phyloP scores from a whole-genome alignment of 2,797 vertebrate species.

The Anguilla pacifica region DNA sequence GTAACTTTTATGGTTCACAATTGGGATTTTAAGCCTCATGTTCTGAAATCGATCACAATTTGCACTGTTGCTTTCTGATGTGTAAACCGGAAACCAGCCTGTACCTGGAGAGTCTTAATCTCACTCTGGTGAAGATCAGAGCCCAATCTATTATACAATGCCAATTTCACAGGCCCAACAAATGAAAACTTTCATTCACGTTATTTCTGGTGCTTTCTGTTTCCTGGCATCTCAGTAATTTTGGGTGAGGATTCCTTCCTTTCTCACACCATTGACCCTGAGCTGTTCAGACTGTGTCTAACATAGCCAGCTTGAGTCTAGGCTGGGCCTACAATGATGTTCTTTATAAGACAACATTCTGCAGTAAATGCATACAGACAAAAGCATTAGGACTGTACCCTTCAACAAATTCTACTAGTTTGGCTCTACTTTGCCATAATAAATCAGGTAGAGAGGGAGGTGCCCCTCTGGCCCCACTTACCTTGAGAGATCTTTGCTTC shows the following conservation, averaged over 20 bases:
- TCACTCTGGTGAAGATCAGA: too few relatives aligned
- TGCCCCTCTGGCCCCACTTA: constrained; percentile 48
- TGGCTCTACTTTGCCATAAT: too few relatives aligned
- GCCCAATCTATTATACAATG: background rate
- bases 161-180: background rate
- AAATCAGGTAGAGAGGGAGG: background rate
- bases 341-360: too few relatives aligned
- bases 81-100: background rate
- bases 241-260: background rate
- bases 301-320: too few relatives aligned
- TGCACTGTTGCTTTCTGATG: background rate
- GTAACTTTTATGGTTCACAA: background rate
- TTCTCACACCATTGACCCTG: background rate
- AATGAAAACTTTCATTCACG: background rate
- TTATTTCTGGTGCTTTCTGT: background rate
- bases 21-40: background rate
- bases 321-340: too few relatives aligned
- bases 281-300: too few relatives aligned
- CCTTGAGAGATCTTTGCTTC: constrained; percentile 97
- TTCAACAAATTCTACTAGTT: too few relatives aligned
- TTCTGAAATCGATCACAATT: background rate
- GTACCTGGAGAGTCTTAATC: background rate
- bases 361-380: background rate
- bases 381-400: too few relatives aligned
- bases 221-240: background rate